Percentiles rank a stretch among this genome's conserved stretches.
Conservation (phyloP, 2,888 invertebrate genomes). For the Folsomia manolachei region DNA sequence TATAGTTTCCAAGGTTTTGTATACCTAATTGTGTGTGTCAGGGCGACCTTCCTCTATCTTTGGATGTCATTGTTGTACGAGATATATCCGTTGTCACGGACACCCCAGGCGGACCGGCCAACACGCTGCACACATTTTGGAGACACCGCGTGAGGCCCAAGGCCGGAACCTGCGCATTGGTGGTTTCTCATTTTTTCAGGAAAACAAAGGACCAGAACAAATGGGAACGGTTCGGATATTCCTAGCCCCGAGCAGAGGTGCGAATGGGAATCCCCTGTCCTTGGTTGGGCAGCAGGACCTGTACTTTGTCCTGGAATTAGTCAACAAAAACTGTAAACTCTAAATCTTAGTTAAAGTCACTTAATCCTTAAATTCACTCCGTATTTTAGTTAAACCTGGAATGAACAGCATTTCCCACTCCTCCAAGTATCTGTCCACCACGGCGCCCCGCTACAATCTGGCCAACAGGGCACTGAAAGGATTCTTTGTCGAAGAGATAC, state of each 20-base stretch:
- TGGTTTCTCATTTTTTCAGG: too few relatives aligned
- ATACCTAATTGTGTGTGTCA: too few relatives aligned
- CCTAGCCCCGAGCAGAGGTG: not conserved
- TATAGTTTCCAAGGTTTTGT: too few relatives aligned
- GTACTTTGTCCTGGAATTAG: not conserved
- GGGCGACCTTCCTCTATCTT: not conserved
- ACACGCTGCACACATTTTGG: not conserved
- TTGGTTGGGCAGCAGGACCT: not conserved
- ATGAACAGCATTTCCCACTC: not conserved
- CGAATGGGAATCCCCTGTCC: not conserved
- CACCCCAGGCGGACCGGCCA: too few relatives aligned
- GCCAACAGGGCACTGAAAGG: too few relatives aligned
- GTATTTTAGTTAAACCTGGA: not conserved
- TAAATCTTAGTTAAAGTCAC: too few relatives aligned
- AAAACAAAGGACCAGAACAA: too few relatives aligned
- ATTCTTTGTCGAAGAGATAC: too few relatives aligned
- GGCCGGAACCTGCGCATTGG: too few relatives aligned
- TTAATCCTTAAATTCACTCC: too few relatives aligned
- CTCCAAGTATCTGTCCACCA: not conserved
- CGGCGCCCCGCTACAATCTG: not conserved
- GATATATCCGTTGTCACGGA: not conserved
- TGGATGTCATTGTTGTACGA: not conserved
- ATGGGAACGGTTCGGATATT: not conserved
- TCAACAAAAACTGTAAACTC: not conserved
- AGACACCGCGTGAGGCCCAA: too few relatives aligned